phyloP scores from a whole-genome alignment of 2,888 invertebrate species.

The Melanostoma mellinum region DNA sequence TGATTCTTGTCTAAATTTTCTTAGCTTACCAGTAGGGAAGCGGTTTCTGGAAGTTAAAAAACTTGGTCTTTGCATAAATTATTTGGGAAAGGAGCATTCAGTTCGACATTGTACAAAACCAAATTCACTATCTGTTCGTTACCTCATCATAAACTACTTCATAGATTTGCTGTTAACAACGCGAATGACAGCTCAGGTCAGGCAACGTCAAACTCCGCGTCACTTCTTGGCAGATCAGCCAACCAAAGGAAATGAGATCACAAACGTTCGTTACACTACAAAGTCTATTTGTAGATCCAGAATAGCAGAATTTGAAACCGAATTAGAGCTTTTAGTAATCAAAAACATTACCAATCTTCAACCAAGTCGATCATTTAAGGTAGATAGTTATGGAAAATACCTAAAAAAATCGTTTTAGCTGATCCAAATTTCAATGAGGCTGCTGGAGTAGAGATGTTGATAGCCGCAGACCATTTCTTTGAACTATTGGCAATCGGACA shows the following conservation, averaged over 20 bases:
- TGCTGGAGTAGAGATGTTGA: slow-evolving; percentile 59
- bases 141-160: slow-evolving; percentile 13
- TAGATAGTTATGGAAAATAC: slow-evolving; percentile 64
- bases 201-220: neutral
- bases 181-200: neutral
- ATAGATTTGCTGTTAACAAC: neutral
- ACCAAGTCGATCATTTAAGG: too few species aligned
- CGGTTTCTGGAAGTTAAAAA: too few species aligned
- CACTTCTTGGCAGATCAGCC: neutral
- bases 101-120: neutral
- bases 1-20: too few species aligned
- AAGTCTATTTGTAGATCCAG: too few species aligned
- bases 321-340: neutral
- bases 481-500: slow-evolving; percentile 60
- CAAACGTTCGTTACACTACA: too few species aligned
- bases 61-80: slow-evolving; percentile 30
- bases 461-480: slow-evolving; percentile 65
- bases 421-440: slow-evolving; percentile 63
- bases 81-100: slow-evolving; percentile 16
- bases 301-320: neutral
- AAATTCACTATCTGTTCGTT: slow-evolving; percentile 10
- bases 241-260: too few species aligned
- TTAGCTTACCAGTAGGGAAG: too few species aligned
- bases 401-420: slow-evolving; percentile 50
- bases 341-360: too few species aligned